phyloP scores from a whole-genome alignment of 1,140 invertebrate genomes.

The Scaptomyza hsui region DNA sequence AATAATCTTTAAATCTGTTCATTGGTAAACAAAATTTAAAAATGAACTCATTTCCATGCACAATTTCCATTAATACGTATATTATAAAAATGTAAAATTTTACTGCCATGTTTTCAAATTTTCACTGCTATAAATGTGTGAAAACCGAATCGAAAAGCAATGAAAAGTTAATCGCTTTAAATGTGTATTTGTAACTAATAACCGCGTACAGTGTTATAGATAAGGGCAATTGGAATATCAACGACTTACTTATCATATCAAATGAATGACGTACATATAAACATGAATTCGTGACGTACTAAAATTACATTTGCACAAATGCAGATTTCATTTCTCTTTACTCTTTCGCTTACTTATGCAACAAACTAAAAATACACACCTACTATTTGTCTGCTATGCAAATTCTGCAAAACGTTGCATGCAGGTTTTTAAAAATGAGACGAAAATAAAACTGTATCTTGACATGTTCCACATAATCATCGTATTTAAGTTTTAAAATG shows the following conservation, averaged over 20 bases:
- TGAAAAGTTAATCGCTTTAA: too few relatives aligned
- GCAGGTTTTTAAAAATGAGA: slow-evolving; percentile 13
- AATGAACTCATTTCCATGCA: neutral
- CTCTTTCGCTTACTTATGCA: neutral
- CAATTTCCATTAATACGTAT: neutral
- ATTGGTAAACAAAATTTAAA: neutral
- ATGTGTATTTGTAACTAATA: too few relatives aligned
- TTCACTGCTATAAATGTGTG: neutral
- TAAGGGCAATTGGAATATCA: neutral
- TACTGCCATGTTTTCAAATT: neutral
- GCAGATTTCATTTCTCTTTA: neutral
- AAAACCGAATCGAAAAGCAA: neutral
- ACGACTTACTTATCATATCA: neutral
- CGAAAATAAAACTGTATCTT: slow-evolving; percentile 17
- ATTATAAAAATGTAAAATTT: neutral
- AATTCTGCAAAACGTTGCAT: slow-evolving; percentile 9
- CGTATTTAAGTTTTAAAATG: neutral
- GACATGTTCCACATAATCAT: neutral
- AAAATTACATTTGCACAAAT: neutral
- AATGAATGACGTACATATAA: neutral
- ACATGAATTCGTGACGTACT: slow-evolving; percentile 1
- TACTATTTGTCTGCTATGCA: slow-evolving; percentile 3
- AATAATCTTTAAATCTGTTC: neutral
- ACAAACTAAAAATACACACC: slow-evolving; percentile 16
- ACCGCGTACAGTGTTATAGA: too few relatives aligned